phyloP scores from a whole-genome alignment of 2,797 vertebrate species.

The Decapterus maruadsi region DNA sequence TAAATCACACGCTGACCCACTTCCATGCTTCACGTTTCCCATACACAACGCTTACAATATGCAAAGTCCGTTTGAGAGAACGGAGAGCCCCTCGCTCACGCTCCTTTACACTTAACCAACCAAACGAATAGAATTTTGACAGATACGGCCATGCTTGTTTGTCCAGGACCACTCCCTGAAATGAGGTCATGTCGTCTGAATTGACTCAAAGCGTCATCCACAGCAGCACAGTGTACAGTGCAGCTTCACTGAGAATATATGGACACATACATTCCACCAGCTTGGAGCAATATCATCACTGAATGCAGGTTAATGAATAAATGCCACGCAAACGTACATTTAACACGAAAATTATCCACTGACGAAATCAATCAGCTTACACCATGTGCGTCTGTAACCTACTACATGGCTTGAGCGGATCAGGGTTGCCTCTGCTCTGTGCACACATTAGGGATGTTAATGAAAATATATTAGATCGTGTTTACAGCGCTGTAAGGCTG shows the following conservation, averaged over 20 bases:
- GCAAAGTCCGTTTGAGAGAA: conserved; percentile 26
- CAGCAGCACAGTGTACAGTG: conserved; percentile 14
- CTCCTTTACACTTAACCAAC: conserved; percentile 35
- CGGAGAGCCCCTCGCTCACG: conserved; percentile 25
- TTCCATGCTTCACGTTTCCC: conserved; percentile 46
- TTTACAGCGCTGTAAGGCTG: conserved; percentile 59
- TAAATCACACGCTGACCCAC: conserved; percentile 80
- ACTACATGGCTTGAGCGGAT: conserved; percentile 9
- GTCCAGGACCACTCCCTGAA: conserved; percentile 77
- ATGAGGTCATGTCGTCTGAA: conserved; percentile 77
- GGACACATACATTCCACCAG: conserved; percentile 7
- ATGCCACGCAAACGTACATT: not conserved
- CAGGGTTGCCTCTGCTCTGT: conserved; percentile 15
- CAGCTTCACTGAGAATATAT: conserved; percentile 13
- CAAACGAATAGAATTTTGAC: conserved; percentile 50
- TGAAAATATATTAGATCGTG: conserved; percentile 66
- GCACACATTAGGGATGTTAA: conserved; percentile 50
- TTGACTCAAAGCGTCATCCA: conserved; percentile 58
- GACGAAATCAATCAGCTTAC: conserved; percentile 19
- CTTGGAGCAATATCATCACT: not conserved
- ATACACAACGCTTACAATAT: conserved; percentile 31
- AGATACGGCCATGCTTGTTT: conserved; percentile 55
- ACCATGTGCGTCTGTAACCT: not conserved
- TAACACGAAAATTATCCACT: not conserved
- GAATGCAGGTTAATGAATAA: not conserved